Evolutionary conservation across 2,888 invertebrate species (phyloP).

Genomic region (Ichneumon xanthorius): DNA sequence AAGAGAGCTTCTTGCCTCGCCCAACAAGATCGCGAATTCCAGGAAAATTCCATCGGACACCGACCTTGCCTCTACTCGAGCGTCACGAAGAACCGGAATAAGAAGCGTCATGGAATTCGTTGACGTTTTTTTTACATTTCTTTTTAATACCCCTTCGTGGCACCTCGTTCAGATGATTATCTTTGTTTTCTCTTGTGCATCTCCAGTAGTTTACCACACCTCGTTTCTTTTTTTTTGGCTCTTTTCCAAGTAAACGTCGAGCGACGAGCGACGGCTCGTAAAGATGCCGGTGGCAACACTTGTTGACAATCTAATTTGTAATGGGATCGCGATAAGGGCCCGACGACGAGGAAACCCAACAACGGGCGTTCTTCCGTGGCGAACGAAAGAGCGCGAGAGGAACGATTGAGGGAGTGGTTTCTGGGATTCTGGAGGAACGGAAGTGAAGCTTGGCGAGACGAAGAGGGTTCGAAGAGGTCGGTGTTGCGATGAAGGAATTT

Average conservation of each 20-base stretch:
- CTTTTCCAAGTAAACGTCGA: slow-evolving; percentile 1
- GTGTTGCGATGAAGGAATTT: slow-evolving; percentile 4
- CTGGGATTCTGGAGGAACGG: slow-evolving; percentile 23
- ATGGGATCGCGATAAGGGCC: slow-evolving; percentile 73
- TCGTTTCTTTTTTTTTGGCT: not conserved
- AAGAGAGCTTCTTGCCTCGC: slow-evolving; percentile 25
- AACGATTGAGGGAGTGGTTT: slow-evolving; percentile 31
- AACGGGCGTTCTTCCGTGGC: slow-evolving; percentile 27
- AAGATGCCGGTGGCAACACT: slow-evolving; percentile 8
- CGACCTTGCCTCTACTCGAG: slow-evolving; percentile 21
- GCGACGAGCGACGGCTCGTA: not conserved
- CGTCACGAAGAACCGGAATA: not conserved
- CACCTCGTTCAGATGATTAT: slow-evolving; percentile 8
- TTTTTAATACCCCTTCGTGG: not conserved
- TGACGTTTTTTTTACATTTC: slow-evolving; percentile 10
- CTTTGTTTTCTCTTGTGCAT: not conserved
- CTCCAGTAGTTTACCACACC: slow-evolving; percentile 1
- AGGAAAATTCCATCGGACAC: slow-evolving; percentile 25
- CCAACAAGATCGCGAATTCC: slow-evolving; percentile 22
- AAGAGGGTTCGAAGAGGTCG: slow-evolving; percentile 25
- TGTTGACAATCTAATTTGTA: slow-evolving; percentile 80
- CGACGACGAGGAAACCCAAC: slow-evolving; percentile 54
- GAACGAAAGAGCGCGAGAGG: slow-evolving; percentile 40
- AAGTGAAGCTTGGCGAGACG: slow-evolving; percentile 38
- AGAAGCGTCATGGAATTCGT: slow-evolving; percentile 13